Evolutionary conservation across 2,113 vertebrate genomes (phyloP), one percentile per base, ranked within the genome.

Genomic region (Oriolus oriolus): DNA sequence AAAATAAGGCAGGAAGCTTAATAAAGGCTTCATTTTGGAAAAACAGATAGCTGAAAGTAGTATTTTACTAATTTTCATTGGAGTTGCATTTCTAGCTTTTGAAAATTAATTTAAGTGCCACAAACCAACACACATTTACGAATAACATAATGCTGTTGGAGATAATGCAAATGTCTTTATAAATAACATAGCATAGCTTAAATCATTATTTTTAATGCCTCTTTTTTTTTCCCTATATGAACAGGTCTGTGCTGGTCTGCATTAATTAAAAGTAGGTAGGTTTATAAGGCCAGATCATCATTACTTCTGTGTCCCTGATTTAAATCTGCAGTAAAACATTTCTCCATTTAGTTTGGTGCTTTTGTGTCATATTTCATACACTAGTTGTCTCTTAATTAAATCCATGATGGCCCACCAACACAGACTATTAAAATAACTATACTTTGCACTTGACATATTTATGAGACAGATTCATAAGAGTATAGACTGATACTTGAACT

Each of bases 341-440:
- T 98, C 98, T 98, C 97, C 96, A 98, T 98, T 98, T 98, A 98
- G 97, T 97, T 97, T 96, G 96, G 94, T 97, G 97, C 96, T 97
- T 98, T 97, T 97, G 97, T 97, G 97, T 97, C 96, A 93, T 98
- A 98, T 98, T 98, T 98, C 98, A 98, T 97, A 98, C 90, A 98
- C 97, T 98, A 96, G 98, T 98, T 98, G 98, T 98, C 97, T 98
- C 97, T 98, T 98, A 98, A 98, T 98, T 98, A 98, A 98, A 98
- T 98, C 98, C 98, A 98, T 93, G 97, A 98, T 98, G 97, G 97
- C 96, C 97, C 96, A 98, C 97, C 98, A 98, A 98, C 98, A 98
- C 97, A 97, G 98, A 96, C 97, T 97, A 98, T 98, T 98, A 98
- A 98, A 98, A 98, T 98, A 98, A 97, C 97, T 98, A 97, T 97